These are phyloP conservation scores for Oceanodroma tethys DNA, from an alignment of 2,113 vertebrate genomes.

Conservation along the genomic window DNA sequence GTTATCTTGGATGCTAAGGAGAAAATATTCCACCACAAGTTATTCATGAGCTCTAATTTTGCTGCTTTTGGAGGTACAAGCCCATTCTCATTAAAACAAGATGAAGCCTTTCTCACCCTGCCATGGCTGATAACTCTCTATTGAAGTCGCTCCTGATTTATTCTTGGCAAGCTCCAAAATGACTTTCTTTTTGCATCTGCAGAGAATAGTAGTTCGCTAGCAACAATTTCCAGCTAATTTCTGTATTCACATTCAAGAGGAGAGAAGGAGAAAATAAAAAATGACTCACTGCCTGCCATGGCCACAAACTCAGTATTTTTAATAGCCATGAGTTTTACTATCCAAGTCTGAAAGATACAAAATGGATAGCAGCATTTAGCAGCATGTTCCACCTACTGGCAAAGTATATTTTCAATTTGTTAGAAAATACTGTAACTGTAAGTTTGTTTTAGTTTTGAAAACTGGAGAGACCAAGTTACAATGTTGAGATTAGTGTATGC, in stretches of 20 bases:
- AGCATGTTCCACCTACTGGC: not conserved
- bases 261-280: not conserved
- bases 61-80: not conserved
- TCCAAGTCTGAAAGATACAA: not conserved
- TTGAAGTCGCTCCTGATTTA: not conserved
- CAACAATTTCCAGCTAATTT: not conserved
- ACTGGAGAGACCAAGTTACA: not conserved
- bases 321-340: not conserved
- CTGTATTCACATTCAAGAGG: not conserved
- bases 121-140: not conserved
- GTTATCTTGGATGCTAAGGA: not conserved
- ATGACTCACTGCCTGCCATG: not conserved
- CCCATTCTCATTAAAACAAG: not conserved
- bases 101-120: not conserved
- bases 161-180: not conserved
- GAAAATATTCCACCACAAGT: not conserved
- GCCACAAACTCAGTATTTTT: not conserved
- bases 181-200: not conserved
- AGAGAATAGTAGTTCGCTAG: not conserved
- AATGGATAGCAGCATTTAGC: not conserved
- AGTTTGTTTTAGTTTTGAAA: not conserved
- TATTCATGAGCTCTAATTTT: not conserved
- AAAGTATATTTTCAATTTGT: not conserved
- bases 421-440: not conserved
- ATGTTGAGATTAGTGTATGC: not conserved